Evolutionary conservation across 2,888 invertebrate genomes (phyloP), one percentile per base, ranked within the genome.

Genomic region (Sarcophaga caerulescens): DNA sequence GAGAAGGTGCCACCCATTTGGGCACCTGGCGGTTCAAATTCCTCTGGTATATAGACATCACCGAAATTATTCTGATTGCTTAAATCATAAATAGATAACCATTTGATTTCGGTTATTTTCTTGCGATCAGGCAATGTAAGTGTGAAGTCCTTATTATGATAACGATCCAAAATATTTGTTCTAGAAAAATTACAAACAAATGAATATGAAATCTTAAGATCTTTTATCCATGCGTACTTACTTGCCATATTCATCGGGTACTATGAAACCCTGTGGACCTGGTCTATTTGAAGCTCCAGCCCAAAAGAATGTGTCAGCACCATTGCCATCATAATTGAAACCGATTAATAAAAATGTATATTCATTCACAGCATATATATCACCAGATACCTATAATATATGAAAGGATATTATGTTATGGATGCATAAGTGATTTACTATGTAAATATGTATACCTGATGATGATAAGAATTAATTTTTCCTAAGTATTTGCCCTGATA

Each of bases 291-390:
- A 94, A 52, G 97, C 96, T n/a, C 98, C 98, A 0, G 97, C 96
- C 98, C 98, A 98, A 93, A 98, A 98, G 93, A 97, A 98, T 2
- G 98, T 97, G 91, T 98, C 98, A 12, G 96, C 96, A 0, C 98
- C 98, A 66, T 97, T 96, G 62, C 98, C 98, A 92, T 98, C 98
- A 89, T 98, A 98, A 92, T 95, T 97, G 91, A 98, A 98, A 87
- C 95, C 95, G 23, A 96, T 95, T 84, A 98, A 92, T 12, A 98
- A 93, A 75, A 98, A 93, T 0, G 97, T 98, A 92, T 95, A 96
- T 90, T 97, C 96, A 91, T 98, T 97, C 3, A 98, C 97, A 0
- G 98, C 98, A 92, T 97, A 98, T 81, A 98, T 96, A 89, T 97
- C 96, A 6, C 98, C 98, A 0, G 96, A 95, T 0, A 98, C 97